A percentile compares a stretch with the other conserved stretches of the same genome.
These are phyloP conservation scores for Mesochorus sp. DNA, from an alignment of 2,888 invertebrate species.

Conservation along the genomic window DNA sequence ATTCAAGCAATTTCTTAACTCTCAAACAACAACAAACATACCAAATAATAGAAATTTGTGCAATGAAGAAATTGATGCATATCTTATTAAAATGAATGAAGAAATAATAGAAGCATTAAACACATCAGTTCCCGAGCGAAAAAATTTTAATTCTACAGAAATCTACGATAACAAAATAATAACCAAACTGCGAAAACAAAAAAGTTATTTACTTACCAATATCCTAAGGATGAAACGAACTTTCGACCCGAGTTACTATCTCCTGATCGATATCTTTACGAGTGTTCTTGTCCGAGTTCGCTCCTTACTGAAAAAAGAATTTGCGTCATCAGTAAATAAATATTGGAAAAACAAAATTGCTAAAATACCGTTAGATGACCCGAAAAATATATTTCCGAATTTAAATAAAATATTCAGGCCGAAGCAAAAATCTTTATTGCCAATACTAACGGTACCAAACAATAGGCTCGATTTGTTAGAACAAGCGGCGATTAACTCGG, in stretches of 20 bases:
- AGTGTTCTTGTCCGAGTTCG: neutral
- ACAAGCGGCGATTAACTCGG: neutral
- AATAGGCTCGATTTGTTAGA: neutral
- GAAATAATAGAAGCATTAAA: constrained; percentile 1
- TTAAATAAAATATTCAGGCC: constrained; percentile 37
- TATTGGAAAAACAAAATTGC: constrained; percentile 45
- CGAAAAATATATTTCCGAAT: constrained; percentile 31
- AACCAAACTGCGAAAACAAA: constrained; percentile 21
- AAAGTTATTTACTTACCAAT: constrained; percentile 24
- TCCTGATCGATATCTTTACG: neutral
- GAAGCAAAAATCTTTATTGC: neutral
- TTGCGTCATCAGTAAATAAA: constrained; percentile 18
- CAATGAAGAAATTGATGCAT: constrained; percentile 7
- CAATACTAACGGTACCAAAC: neutral
- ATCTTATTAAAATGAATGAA: neutral
- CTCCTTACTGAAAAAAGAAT: constrained; percentile 7
- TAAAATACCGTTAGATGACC: neutral
- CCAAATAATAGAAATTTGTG: constrained; percentile 6
- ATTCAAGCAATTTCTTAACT: constrained; percentile 15
- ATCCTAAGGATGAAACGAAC: constrained; percentile 19
- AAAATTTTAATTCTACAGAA: constrained; percentile 15
- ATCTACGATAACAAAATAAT: constrained; percentile 28
- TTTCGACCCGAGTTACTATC: neutral
- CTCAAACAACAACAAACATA: neutral
- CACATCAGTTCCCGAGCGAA: neutral